A percentile compares a stretch with the other conserved stretches of the same genome.
Evolutionary conservation across 2,797 vertebrate genomes (phyloP).

Genomic region (Hypotaenidia philippensis): DNA sequence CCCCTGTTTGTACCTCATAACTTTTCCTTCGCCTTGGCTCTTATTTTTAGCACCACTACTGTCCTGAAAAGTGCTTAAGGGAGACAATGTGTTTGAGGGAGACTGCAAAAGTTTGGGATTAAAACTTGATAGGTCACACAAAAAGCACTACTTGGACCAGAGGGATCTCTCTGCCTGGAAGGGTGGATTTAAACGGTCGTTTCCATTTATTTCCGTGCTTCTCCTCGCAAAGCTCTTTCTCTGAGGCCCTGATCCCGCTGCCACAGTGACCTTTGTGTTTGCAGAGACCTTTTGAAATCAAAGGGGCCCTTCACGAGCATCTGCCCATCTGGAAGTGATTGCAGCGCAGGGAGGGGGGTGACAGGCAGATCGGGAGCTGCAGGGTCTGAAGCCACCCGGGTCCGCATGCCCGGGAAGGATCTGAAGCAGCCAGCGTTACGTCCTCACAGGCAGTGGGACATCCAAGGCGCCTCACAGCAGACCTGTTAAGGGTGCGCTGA

Average conservation of each 20-base stretch:
- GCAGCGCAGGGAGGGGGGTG: neutral
- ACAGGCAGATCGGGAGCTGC: neutral
- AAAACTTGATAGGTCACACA: neutral
- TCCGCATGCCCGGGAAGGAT: rapidly evolving
- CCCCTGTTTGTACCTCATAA: neutral
- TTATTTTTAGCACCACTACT: neutral
- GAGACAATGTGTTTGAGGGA: neutral
- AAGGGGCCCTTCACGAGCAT: slow-evolving; percentile 53
- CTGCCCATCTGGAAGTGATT: slow-evolving; percentile 59
- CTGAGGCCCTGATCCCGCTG: neutral
- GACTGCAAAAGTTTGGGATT: neutral
- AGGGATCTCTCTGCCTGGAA: neutral
- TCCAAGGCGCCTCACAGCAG: neutral
- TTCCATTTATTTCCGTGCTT: slow-evolving; percentile 13
- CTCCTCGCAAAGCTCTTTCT: neutral
- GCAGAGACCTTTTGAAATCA: slow-evolving; percentile 53
- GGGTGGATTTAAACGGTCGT: neutral
- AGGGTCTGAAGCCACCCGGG: neutral
- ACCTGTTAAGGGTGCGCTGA: rapidly evolving
- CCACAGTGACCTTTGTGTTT: slow-evolving; percentile 54
- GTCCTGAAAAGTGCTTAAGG: neutral
- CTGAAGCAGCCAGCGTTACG: rapidly evolving
- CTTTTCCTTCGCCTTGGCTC: neutral
- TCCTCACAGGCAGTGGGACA: neutral
- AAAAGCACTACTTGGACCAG: neutral